Percentiles rank a stretch among this genome's conserved stretches.
Conservation (phyloP, 2,797 vertebrate species). For the Galago senegalensis region DNA sequence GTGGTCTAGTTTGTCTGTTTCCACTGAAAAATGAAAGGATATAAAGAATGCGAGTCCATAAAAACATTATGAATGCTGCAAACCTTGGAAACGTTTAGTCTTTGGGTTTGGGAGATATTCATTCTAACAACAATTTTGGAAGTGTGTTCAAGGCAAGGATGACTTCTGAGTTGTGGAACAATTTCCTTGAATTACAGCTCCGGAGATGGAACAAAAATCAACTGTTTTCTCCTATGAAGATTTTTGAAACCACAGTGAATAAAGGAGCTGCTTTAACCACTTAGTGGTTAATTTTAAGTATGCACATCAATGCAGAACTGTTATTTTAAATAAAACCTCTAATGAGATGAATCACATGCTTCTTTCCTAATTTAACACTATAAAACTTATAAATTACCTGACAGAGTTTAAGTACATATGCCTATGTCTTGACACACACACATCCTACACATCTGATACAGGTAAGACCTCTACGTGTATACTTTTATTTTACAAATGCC, state of each 20-base stretch:
- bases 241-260: constrained; percentile 79
- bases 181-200: constrained; percentile 78
- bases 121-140: constrained; percentile 74
- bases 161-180: constrained; percentile 77
- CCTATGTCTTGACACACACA: not conserved
- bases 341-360: constrained; percentile 50
- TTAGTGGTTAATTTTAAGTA: constrained; percentile 87
- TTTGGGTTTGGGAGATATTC: constrained; percentile 76
- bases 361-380: constrained; percentile 61
- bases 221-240: constrained; percentile 70
- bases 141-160: constrained; percentile 71
- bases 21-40: constrained; percentile 53
- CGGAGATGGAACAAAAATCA: constrained; percentile 73
- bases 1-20: constrained; percentile 18
- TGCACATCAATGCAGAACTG: constrained; percentile 67
- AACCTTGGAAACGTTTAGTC: constrained; percentile 6
- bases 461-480: not conserved
- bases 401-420: not conserved
- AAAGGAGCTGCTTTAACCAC: constrained; percentile 79
- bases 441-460: not conserved
- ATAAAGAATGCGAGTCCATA: constrained; percentile 27
- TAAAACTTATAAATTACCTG: not conserved
- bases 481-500: not conserved
- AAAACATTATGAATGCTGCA: constrained; percentile 38
- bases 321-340: not conserved